A percentile compares a stretch with the other conserved stretches of the same genome.
phyloP scores from a whole-genome alignment of 2,797 vertebrate genomes.

The Falco naumanni region DNA sequence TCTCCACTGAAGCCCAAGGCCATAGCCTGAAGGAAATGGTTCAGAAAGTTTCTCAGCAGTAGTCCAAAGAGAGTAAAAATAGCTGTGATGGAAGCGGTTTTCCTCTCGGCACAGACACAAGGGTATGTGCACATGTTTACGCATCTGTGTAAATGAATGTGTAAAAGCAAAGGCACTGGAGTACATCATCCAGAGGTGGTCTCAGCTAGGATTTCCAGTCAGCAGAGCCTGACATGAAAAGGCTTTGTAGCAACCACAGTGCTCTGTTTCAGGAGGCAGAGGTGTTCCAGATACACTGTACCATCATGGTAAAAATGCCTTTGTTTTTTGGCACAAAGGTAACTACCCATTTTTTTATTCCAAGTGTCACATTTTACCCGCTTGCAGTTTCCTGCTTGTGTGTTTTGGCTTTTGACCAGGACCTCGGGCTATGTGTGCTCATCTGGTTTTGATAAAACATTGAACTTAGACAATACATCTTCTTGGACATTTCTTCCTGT shows the following conservation, averaged over 20 bases:
- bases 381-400: constrained; percentile 70
- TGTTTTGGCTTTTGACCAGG: constrained; percentile 68
- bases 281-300: neutral
- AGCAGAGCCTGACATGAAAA: neutral
- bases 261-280: constrained; percentile 33
- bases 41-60: neutral
- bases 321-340: constrained; percentile 28
- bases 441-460: constrained; percentile 72
- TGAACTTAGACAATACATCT: constrained; percentile 66
- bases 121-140: neutral
- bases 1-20: neutral
- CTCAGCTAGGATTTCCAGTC: neutral
- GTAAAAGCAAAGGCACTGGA: neutral
- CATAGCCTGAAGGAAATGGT: neutral
- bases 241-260: neutral
- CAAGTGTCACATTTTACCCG: constrained; percentile 67
- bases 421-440: constrained; percentile 38
- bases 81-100: neutral
- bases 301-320: constrained; percentile 3
- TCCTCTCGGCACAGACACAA: neutral
- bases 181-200: neutral
- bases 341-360: neutral
- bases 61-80: neutral
- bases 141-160: neutral
- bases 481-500: constrained; percentile 68